Conservation (phyloP, 2,113 vertebrate species). For the Corydoras sp. region DNA sequence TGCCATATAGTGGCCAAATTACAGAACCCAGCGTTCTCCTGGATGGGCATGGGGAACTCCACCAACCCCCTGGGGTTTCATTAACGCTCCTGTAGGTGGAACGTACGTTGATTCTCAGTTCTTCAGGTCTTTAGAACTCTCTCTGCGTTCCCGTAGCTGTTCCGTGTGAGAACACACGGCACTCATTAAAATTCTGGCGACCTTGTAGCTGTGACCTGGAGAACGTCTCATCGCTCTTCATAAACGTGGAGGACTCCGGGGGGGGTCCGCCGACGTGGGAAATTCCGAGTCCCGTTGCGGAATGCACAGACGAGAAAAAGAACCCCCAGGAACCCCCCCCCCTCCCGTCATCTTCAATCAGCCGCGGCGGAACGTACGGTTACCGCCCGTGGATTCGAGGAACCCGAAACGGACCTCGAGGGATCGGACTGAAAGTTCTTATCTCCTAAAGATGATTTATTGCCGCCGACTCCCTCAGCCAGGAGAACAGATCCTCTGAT, state of each 20-base stretch:
- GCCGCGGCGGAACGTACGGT: constrained; percentile 3
- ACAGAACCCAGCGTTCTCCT: no score
- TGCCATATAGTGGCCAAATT: no score
- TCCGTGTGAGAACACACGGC: not conserved
- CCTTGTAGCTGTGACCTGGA: constrained; percentile 14
- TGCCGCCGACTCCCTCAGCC: no score
- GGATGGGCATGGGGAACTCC: no score
- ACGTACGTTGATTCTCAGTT: no score
- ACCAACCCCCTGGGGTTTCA: no score
- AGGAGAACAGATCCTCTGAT: no score
- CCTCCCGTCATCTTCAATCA: constrained; percentile 22
- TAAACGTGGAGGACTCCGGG: constrained; percentile 17
- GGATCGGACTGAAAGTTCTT: no score
- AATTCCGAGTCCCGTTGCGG: constrained; percentile 57
- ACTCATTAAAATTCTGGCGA: constrained; percentile 57
- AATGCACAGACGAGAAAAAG: constrained; percentile 29
- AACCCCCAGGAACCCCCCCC: constrained; percentile 1
- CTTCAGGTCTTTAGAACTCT: no score
- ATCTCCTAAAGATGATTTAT: no score
- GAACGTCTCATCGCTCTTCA: constrained; percentile 28
- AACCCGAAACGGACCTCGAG: not conserved
- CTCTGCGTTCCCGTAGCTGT: no score
- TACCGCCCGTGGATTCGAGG: not conserved
- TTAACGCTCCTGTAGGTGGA: no score
- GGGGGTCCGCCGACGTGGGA: constrained; percentile 46